Conservation (phyloP, 2,888 invertebrate species). For the Trachelus troglodyta region DNA sequence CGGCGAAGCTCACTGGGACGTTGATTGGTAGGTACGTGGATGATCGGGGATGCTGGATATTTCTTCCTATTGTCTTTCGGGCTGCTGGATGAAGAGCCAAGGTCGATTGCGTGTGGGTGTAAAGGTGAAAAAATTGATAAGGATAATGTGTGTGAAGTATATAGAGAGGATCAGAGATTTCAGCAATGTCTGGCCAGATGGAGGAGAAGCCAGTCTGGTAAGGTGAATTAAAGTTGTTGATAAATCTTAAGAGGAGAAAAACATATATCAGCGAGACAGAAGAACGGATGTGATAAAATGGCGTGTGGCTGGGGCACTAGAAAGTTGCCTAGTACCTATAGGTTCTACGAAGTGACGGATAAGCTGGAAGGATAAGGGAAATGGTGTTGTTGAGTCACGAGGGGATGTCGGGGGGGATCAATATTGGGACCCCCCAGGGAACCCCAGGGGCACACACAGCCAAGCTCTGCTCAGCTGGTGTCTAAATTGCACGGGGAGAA, state of each 20-base stretch:
- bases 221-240: not conserved
- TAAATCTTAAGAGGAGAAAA: not conserved
- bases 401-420: constrained; percentile 37
- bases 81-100: not conserved
- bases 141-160: not conserved
- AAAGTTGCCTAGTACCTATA: not conserved
- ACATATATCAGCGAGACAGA: constrained; percentile 6
- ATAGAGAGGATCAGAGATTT: not conserved
- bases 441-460: constrained; percentile 43
- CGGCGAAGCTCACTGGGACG: not conserved
- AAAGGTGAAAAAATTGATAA: not conserved
- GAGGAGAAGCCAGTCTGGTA: too few species aligned
- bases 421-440: constrained; percentile 53
- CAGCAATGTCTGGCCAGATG: not conserved
- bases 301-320: not conserved
- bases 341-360: not conserved
- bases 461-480: constrained; percentile 20
- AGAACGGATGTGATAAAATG: not conserved
- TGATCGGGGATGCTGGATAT: not conserved
- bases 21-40: not conserved
- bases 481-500: constrained; percentile 32
- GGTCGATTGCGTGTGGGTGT: not conserved
- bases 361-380: constrained; percentile 16
- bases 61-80: not conserved
- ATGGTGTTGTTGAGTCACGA: constrained; percentile 31